Conservation (phyloP, 2,113 vertebrate genomes). For the Notiomystis cincta region DNA sequence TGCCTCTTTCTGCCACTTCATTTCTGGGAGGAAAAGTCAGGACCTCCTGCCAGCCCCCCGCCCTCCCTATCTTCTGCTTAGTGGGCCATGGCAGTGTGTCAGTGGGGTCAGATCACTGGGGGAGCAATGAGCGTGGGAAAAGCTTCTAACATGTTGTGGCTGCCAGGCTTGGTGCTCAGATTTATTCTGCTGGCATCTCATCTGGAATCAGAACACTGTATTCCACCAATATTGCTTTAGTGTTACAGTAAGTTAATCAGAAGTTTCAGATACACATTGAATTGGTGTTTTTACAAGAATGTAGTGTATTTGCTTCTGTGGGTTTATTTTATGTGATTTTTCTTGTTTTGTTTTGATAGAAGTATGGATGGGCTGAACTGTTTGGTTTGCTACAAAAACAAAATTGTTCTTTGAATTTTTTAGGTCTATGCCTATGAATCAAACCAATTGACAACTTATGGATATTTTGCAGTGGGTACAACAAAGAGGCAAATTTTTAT, state of each 20-base stretch:
- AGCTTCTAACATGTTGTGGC: not conserved
- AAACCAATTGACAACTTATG: not conserved
- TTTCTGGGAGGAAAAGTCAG: not conserved
- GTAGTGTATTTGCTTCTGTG: not conserved
- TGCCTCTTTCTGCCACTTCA: not conserved
- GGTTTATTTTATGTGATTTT: not conserved
- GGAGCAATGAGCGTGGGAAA: not conserved
- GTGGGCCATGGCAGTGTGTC: not conserved
- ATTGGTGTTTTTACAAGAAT: not conserved
- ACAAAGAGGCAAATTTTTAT: not conserved
- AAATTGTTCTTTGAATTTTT: not conserved
- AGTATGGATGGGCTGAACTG: not conserved
- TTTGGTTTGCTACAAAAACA: not conserved
- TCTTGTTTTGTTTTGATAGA: not conserved
- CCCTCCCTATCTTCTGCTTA: not conserved
- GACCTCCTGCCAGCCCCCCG: not conserved
- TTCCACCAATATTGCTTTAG: not conserved
- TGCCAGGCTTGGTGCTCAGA: not conserved
- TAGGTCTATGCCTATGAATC: not conserved
- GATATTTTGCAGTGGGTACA: not conserved
- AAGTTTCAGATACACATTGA: not conserved
- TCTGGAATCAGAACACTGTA: not conserved
- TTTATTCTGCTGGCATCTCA: not conserved
- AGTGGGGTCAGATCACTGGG: not conserved
- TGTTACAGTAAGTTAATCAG: not conserved